Conservation (phyloP, 1,140 invertebrate species). For the Matsumurasca onukii region DNA sequence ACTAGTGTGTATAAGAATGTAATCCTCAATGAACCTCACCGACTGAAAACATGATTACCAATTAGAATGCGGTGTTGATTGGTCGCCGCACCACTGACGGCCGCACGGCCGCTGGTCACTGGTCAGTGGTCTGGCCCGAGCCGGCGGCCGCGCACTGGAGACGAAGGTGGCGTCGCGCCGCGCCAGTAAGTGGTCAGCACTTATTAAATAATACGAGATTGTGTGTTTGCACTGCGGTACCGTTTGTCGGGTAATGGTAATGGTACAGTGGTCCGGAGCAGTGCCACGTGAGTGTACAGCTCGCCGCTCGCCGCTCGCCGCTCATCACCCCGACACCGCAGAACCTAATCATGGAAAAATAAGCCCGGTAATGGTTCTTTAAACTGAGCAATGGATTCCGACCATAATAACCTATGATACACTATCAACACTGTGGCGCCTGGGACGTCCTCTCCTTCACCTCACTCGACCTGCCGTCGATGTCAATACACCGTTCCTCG, state of each 20-base stretch:
- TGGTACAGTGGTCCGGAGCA: background rate
- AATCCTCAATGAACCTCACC: too few relatives aligned
- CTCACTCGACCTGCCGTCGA: background rate
- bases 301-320: slow-evolving; percentile 7
- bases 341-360: slow-evolving; percentile 26
- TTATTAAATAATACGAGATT: background rate
- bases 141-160: too few relatives aligned
- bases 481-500: background rate
- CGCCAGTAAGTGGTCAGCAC: background rate
- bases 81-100: too few relatives aligned
- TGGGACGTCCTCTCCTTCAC: background rate
- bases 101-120: too few relatives aligned
- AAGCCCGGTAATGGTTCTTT: slow-evolving; percentile 22
- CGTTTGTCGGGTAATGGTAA: slow-evolving; percentile 9
- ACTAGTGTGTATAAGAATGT: too few relatives aligned
- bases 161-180: too few relatives aligned
- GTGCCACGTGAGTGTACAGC: background rate
- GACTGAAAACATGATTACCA: too few relatives aligned
- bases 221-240: background rate
- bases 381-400: slow-evolving; percentile 20
- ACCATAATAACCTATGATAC: slow-evolving; percentile 18
- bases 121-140: too few relatives aligned
- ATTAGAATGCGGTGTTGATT: too few relatives aligned
- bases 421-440: slow-evolving; percentile 22
- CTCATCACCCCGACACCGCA: too few relatives aligned